Evolutionary conservation across 2,888 invertebrate genomes (phyloP).

Genomic region (Lasioglossum pauxillum): DNA sequence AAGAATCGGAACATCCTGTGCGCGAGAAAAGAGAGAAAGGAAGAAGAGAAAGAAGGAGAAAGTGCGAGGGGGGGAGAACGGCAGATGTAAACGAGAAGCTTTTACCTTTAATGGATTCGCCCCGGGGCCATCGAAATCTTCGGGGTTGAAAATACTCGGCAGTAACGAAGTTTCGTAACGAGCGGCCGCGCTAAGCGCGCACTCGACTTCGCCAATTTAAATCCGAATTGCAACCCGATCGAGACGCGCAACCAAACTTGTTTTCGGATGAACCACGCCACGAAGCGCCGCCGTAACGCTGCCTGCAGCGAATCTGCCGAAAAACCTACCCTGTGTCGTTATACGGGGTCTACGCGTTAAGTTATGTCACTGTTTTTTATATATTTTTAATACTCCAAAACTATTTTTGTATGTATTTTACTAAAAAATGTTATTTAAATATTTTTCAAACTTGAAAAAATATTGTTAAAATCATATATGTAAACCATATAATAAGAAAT

Average conservation of each 20-base stretch:
- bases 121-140: slow-evolving; percentile 70
- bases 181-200: slow-evolving; percentile 55
- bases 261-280: slow-evolving; percentile 22
- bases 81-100: slow-evolving; percentile 72
- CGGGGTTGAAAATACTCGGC: slow-evolving; percentile 72
- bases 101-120: slow-evolving; percentile 74
- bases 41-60: slow-evolving; percentile 29
- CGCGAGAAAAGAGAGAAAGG: neutral
- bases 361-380: no score
- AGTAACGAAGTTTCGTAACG: slow-evolving; percentile 73
- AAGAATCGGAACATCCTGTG: slow-evolving; percentile 57
- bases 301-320: slow-evolving; percentile 15
- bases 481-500: no score
- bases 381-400: no score
- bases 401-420: no score
- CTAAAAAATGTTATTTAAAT: no score
- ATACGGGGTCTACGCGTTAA: no score
- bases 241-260: slow-evolving; percentile 56
- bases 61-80: slow-evolving; percentile 31
- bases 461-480: no score
- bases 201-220: slow-evolving; percentile 61
- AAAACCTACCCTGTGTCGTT: slow-evolving; percentile 1
- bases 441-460: no score
- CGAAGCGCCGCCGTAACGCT: neutral
- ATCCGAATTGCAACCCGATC: slow-evolving; percentile 66